Percentiles rank a stretch among this genome's conserved stretches.
These are phyloP conservation scores for Hybos culiciformis DNA, from an alignment of 2,888 invertebrate genomes.

Conservation along the genomic window DNA sequence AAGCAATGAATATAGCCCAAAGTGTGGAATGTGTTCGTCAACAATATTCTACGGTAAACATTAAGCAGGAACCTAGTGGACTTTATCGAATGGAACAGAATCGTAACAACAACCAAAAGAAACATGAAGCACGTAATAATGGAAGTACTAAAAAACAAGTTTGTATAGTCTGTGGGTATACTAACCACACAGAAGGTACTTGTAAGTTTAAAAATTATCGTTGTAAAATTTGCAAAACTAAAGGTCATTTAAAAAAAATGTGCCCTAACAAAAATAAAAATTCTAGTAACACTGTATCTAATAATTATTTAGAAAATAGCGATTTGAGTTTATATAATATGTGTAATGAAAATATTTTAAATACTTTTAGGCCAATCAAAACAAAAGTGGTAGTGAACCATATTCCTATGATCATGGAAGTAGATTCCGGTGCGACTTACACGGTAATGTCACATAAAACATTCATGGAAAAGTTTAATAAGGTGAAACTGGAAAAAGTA, in stretches of 20 bases:
- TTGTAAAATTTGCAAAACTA: constrained; percentile 7
- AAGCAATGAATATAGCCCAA: background rate
- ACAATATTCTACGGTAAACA: too few relatives aligned
- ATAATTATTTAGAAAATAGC: constrained; percentile 2
- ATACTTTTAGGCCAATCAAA: constrained; percentile 13
- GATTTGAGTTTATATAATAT: constrained; percentile 3
- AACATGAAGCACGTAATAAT: too few relatives aligned
- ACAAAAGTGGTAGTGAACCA: too few relatives aligned
- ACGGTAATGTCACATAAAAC: constrained; percentile 7
- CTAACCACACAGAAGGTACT: constrained; percentile 3
- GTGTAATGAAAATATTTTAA: background rate
- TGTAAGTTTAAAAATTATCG: constrained; percentile 6
- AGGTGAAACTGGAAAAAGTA: constrained; percentile 3
- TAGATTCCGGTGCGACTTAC: constrained; percentile 5
- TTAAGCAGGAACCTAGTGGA: too few relatives aligned
- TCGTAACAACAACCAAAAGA: too few relatives aligned
- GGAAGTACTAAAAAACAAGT: too few relatives aligned
- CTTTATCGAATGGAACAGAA: too few relatives aligned
- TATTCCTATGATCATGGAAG: background rate
- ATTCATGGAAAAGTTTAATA: constrained; percentile 5
- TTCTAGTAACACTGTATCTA: too few relatives aligned
- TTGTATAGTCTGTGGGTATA: too few relatives aligned
- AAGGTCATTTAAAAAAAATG: constrained; percentile 9
- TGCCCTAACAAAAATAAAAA: constrained; percentile 6
- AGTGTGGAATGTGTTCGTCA: too few relatives aligned